Base-by-base conservation (phyloP, 2,797 vertebrate species). In the Hypotaenidia okinawae region DNA sequence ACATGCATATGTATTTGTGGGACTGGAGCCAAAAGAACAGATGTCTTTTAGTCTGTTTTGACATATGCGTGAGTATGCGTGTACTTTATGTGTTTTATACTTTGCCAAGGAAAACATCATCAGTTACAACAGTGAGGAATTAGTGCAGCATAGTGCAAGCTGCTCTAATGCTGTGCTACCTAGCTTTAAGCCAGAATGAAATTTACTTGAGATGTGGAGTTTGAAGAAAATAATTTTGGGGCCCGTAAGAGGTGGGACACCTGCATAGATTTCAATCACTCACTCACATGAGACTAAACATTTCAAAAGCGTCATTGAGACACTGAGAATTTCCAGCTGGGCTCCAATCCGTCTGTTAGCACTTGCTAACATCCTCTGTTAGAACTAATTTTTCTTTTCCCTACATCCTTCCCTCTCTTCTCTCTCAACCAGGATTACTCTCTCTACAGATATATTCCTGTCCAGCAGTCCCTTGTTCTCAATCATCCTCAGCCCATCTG, bases 11-110 rank as follows among this genome's bases (percentile, higher is more conserved):
- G 80, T 54, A 62, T 89, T 94, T 77, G 45, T 10, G 24, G 88
- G 84, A 85, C 37, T 64, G 61, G 10, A 87, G 88, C 94, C 95
- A 93, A 93, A 24, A 51, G 33, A 84, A 58, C 94, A 96, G 91
- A 95, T 94, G 93, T 74, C 67, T 83, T 93, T 91, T 76, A 74
- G 57, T 94, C 70, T 93, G 64, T 87, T 97, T 93, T 41, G 13
- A 90, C 85, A 94, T 79, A 90, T 47, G 70, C 28, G 0, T 95
- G 76, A 91, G 66, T 79, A 74, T 79, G 59, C 3, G 0, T 72
- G 81, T 85, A 93, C 88, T 90, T 90, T 49, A 61, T 64, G 35
- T 57, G 88, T 95, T 86, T 95, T 75, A 57, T 76, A 69, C n/a
- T 81, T 86, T 90, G 80, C 80, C 89, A 96, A 83, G 64, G 83